Evolutionary conservation across 2,888 invertebrate species (phyloP).

Genomic region (Campoletis raptor): DNA sequence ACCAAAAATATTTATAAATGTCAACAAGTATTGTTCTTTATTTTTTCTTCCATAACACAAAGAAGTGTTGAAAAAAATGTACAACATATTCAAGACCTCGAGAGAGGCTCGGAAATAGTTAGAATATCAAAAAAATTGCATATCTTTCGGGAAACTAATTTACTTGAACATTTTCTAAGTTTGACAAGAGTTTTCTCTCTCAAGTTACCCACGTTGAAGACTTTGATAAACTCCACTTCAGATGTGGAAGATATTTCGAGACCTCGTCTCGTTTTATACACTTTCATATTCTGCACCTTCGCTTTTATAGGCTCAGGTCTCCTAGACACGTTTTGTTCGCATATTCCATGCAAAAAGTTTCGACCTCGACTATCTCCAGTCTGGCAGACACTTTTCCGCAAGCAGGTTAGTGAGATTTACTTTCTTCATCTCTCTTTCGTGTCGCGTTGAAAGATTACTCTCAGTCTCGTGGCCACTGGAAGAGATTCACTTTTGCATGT

Average conservation of each 20-base stretch:
- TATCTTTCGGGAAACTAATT: background rate
- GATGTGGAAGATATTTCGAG: background rate
- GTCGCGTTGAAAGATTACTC: constrained; percentile 77
- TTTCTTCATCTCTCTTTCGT: constrained; percentile 58
- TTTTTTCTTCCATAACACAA: background rate
- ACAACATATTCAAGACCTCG: background rate
- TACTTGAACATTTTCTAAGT: background rate
- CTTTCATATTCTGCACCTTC: background rate
- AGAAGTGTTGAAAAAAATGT: background rate
- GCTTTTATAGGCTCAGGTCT: background rate
- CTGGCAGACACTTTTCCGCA: constrained; percentile 34
- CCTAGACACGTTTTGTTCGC: background rate
- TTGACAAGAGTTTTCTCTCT: background rate
- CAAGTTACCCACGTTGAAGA: background rate
- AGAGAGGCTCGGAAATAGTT: background rate
- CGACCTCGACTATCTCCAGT: constrained; percentile 36
- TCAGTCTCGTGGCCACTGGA: constrained; percentile 48
- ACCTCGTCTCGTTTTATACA: background rate
- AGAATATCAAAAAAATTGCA: background rate
- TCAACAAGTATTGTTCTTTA: constrained; percentile 4
- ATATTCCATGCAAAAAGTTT: constrained; percentile 16
- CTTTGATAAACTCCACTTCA: background rate
- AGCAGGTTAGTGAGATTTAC: constrained; percentile 74
- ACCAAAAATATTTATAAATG: background rate
- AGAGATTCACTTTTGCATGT: constrained; percentile 44